Evolutionary conservation across 1,140 invertebrate genomes (phyloP), one percentile per base, ranked within the genome.

Genomic region (Drosophila subpulchrella): DNA sequence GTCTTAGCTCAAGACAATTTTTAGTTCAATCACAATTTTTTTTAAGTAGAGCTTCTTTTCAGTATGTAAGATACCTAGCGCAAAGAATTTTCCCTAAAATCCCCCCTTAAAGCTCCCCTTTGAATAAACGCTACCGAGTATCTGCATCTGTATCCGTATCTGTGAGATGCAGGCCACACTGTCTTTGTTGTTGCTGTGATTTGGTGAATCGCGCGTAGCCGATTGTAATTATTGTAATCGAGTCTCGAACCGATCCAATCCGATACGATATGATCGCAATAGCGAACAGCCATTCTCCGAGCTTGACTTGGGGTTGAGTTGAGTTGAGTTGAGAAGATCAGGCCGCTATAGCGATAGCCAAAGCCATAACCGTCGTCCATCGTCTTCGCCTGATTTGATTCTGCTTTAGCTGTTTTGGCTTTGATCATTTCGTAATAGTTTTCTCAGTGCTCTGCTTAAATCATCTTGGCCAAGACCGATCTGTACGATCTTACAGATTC

Each of bases 221-320:
- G 89, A 91, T 91, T 91, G 83, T 91, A 91, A 91, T 91, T 91
- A 91, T 91, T 91, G 88, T 91, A 91, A 91, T 91, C 88, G 90
- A 91, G 76, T 84, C 83, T 85, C 84, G 83, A 88, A 88, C 84
- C 80, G 84, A 88, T 89, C 84, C 83, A 83, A 88, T 88, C 83
- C 83, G 84, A 88, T 89, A 89, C 83, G 84, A 88, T 89, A 89
- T 79, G 84, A 88, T 88, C 78, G 46, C 61, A 80, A 72, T 66
- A 58, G 51, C 46, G 27, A 34, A 58, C 53, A 15, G 50, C 11
- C 32, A 38, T 11, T 15, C 32, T 10, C 32, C 32, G 32, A 34
- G 32, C 7, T 6, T 34, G 6, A 10, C 32, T 34, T 34, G 32
- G 32, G 32, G 32, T 34, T 34, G 0, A 10, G 32, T 34, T 34